Evolutionary conservation across 2,888 invertebrate species (phyloP).

Genomic region (Apamea epomidion): DNA sequence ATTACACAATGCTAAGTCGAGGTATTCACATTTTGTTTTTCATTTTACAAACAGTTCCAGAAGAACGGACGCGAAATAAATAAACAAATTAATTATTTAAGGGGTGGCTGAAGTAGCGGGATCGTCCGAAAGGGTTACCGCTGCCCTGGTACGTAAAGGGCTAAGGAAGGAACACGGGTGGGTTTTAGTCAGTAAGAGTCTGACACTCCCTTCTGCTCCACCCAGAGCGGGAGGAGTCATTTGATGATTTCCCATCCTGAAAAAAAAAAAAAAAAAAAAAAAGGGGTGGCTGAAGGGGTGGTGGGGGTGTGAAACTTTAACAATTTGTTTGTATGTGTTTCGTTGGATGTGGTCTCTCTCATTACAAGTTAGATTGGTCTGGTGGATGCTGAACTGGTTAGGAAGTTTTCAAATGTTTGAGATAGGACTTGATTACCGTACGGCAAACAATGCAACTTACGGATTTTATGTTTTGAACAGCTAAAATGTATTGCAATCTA

Average conservation of each 20-base stretch:
- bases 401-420: neutral
- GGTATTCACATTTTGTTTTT: conserved; percentile 20
- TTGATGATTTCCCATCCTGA: too few relatives aligned
- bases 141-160: too few relatives aligned
- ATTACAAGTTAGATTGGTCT: conserved; percentile 17
- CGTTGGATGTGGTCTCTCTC: conserved; percentile 8
- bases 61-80: conserved; percentile 40
- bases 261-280: too few relatives aligned
- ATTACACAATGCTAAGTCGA: conserved; percentile 15
- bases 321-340: conserved; percentile 22
- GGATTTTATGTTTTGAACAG: neutral
- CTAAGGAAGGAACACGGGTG: too few relatives aligned
- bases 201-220: too few relatives aligned
- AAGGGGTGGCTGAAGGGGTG: neutral
- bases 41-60: conserved; percentile 52
- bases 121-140: too few relatives aligned
- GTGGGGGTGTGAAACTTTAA: neutral
- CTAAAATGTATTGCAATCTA: neutral
- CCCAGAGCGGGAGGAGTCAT: too few relatives aligned
- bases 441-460: neutral
- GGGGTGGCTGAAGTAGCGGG: too few relatives aligned
- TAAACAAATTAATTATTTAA: conserved; percentile 34
- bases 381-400: neutral
- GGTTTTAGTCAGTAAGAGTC: too few relatives aligned
- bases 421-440: neutral